phyloP scores from a whole-genome alignment of 23 tunicate genomes.

The Botrylloides violaceus region DNA sequence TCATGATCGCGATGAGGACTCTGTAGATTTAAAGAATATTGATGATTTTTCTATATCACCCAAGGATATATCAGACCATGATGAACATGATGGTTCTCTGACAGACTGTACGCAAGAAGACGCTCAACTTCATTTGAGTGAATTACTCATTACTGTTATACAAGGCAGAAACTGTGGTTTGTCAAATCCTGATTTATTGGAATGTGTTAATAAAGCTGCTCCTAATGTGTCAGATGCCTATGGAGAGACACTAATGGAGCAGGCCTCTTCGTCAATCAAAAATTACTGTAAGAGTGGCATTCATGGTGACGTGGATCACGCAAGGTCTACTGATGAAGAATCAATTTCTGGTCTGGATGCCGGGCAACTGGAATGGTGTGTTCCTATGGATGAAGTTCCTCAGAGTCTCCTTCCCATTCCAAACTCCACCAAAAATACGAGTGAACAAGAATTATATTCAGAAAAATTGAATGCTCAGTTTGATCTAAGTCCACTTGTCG shows the following conservation, averaged over 20 bases:
- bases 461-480: slow-evolving; percentile 47
- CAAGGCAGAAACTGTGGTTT: slow-evolving; percentile 38
- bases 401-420: slow-evolving; percentile 82
- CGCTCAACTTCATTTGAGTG: slow-evolving; percentile 65
- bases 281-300: background rate
- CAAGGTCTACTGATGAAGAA: slow-evolving; percentile 15
- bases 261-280: background rate
- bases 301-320: background rate
- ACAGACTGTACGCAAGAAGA: slow-evolving; percentile 31
- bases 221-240: background rate
- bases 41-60: background rate
- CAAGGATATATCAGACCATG: background rate
- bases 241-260: background rate
- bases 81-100: background rate
- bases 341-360: slow-evolving; percentile 40
- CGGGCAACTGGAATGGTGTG: slow-evolving; percentile 35
- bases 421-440: background rate
- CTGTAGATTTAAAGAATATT: background rate
- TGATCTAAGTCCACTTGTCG: slow-evolving; percentile 56
- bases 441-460: background rate
- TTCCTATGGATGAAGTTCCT: slow-evolving; percentile 69
- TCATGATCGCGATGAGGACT: too few relatives aligned
- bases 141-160: slow-evolving; percentile 47
- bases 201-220: background rate
- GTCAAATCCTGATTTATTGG: slow-evolving; percentile 7